These are phyloP conservation scores for Sebastes fasciatus DNA, from an alignment of 2,113 vertebrate species.

Conservation along the genomic window DNA sequence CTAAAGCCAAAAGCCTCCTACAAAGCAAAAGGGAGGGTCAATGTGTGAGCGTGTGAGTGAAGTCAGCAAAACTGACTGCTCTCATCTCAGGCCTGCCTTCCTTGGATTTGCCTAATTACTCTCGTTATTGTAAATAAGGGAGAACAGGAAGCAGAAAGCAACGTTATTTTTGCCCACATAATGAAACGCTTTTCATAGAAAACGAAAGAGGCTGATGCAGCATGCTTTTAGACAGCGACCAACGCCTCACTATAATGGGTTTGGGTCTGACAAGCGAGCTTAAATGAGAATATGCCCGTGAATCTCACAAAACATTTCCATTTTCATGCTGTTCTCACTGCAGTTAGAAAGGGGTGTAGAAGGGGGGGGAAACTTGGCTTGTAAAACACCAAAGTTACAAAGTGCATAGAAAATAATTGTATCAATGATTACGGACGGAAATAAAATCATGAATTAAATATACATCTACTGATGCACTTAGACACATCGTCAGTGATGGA, in stretches of 20 bases:
- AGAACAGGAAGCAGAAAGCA: conserved; percentile 35
- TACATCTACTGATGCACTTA: too few relatives aligned
- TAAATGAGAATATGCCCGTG: conserved; percentile 18
- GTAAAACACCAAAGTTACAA: neutral
- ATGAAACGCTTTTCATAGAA: conserved; percentile 51
- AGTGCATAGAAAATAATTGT: neutral
- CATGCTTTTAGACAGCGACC: conserved; percentile 16
- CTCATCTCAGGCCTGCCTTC: conserved; percentile 40
- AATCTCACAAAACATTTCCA: conserved; percentile 30
- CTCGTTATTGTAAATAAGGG: conserved; percentile 46
- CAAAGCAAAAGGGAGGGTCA: conserved; percentile 83
- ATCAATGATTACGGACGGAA: neutral
- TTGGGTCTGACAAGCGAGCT: conserved; percentile 27
- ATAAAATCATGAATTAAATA: neutral
- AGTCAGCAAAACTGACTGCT: conserved; percentile 49
- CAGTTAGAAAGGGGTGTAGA: neutral
- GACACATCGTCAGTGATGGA: too few relatives aligned
- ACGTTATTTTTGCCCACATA: conserved; percentile 47
- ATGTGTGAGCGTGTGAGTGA: neutral
- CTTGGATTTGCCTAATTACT: conserved; percentile 55
- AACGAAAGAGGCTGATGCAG: conserved; percentile 55
- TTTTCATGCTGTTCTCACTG: neutral
- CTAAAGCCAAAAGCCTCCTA: conserved; percentile 86
- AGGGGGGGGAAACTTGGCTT: neutral
- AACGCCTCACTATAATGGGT: conserved; percentile 24